These are phyloP conservation scores for Eucriotettix oculatus DNA, from an alignment of 2,888 invertebrate genomes.

Conservation along the genomic window DNA sequence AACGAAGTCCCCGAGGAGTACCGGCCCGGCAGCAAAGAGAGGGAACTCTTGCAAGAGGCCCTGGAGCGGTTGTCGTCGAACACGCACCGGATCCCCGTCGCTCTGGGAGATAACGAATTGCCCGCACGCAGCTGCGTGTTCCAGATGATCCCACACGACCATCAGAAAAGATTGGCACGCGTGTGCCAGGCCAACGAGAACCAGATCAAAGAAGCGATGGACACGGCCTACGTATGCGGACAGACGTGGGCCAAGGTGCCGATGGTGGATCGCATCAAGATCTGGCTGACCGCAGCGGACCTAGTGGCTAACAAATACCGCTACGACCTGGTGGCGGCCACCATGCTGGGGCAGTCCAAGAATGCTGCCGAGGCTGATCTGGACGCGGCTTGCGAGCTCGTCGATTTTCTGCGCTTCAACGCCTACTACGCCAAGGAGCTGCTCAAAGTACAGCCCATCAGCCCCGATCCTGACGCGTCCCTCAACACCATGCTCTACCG, in stretches of 20 bases:
- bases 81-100: not conserved
- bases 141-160: conserved; percentile 10
- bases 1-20: no score
- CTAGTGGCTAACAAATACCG: conserved; percentile 79
- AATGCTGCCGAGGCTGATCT: conserved; percentile 96
- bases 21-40: not conserved
- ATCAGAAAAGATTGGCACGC: not conserved
- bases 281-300: conserved; percentile 80
- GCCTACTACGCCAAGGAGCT: conserved; percentile 69
- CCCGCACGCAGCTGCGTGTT: conserved; percentile 4
- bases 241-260: conserved; percentile 78
- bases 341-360: conserved; percentile 95
- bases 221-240: conserved; percentile 59
- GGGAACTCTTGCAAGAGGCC: not conserved
- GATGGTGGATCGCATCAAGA: conserved; percentile 58
- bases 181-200: conserved; percentile 30
- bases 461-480: conserved; percentile 53
- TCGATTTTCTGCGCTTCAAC: conserved; percentile 83
- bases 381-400: conserved; percentile 85
- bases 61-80: not conserved
- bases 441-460: conserved; percentile 80
- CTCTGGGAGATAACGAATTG: not conserved
- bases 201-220: conserved; percentile 70
- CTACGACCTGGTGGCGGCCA: conserved; percentile 79
- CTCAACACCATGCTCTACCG: conserved; percentile 76